Evolutionary conservation across 2,113 vertebrate genomes (phyloP).

Genomic region (Lutjanus erythropterus): DNA sequence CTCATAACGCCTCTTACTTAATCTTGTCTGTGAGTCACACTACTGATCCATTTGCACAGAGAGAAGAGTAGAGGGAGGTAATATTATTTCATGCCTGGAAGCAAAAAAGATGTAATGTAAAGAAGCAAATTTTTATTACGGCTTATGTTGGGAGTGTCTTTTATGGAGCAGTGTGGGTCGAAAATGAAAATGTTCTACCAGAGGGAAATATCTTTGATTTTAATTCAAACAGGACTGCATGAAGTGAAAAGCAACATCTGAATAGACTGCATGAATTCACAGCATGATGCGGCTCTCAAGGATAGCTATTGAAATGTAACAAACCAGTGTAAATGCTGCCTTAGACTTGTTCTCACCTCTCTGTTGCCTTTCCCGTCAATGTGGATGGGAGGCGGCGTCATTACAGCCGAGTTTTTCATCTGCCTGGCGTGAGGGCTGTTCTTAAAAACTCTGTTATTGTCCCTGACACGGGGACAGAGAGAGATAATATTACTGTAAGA

Average conservation of each 20-base stretch:
- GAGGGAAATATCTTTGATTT: constrained; percentile 7
- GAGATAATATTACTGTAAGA: not conserved
- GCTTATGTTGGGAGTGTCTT: not conserved
- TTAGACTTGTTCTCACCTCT: constrained; percentile 82
- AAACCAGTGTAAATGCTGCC: not conserved
- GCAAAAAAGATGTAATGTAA: not conserved
- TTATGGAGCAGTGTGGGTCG: not conserved
- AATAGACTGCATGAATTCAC: constrained; percentile 3
- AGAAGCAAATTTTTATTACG: not conserved
- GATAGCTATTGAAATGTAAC: not conserved
- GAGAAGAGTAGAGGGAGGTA: constrained; percentile 1
- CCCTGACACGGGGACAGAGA: constrained; percentile 62
- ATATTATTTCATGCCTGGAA: not conserved
- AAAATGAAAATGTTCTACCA: constrained; percentile 15
- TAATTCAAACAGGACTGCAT: constrained; percentile 5
- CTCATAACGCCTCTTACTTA: not conserved
- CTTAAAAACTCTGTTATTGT: constrained; percentile 85
- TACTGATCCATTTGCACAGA: constrained; percentile 19
- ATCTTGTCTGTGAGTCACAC: constrained; percentile 26
- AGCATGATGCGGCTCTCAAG: not conserved
- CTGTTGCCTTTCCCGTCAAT: constrained; percentile 84
- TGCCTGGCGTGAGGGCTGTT: constrained; percentile 84
- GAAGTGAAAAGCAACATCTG: constrained; percentile 9
- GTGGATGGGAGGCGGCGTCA: constrained; percentile 88
- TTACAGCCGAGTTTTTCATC: constrained; percentile 81